Conservation (phyloP, 2,888 invertebrate species). For the Aspidiotus destructor region DNA sequence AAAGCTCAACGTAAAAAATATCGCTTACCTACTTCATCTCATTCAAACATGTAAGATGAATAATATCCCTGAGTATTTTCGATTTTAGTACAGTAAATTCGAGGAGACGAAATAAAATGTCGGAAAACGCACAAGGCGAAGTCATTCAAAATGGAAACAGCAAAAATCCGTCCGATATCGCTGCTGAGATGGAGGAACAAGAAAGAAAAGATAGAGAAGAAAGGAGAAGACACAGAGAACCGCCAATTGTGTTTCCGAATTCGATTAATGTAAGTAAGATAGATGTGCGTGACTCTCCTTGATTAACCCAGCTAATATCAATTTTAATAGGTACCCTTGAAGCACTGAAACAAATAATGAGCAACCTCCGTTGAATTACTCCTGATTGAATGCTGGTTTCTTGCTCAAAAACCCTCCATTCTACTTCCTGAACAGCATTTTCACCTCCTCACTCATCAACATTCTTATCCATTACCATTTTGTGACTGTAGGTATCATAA, state of each 20-base stretch:
- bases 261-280: conserved; percentile 54
- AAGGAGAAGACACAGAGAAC: conserved; percentile 63
- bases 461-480: no score
- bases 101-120: conserved; percentile 33
- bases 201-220: conserved; percentile 59
- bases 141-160: conserved; percentile 27
- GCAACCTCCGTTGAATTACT: no score
- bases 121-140: conserved; percentile 35
- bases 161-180: conserved; percentile 34
- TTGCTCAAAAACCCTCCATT: no score
- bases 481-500: no score
- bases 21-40: neutral
- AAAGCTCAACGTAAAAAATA: neutral
- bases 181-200: conserved; percentile 42
- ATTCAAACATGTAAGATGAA: no score
- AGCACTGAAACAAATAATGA: no score
- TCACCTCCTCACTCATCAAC: no score
- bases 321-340: neutral
- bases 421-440: no score
- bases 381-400: no score
- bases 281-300: neutral
- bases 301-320: neutral
- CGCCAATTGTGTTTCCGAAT: conserved; percentile 68
- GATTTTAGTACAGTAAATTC: conserved; percentile 7
- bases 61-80: neutral